phyloP scores from a whole-genome alignment of 1,140 invertebrate species.

The Spodoptera litura region DNA sequence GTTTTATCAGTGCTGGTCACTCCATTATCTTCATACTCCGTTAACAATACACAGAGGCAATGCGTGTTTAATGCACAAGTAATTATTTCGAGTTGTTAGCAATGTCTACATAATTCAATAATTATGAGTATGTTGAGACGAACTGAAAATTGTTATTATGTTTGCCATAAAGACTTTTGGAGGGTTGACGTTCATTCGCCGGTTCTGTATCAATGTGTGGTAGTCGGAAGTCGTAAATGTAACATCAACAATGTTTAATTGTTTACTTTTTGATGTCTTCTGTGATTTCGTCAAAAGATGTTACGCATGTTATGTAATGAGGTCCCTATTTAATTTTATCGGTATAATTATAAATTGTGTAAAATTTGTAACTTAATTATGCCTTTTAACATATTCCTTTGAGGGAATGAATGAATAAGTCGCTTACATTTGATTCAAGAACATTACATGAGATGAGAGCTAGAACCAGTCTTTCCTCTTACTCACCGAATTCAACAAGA shows the following conservation, averaged over 20 bases:
- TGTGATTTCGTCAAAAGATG: constrained; percentile 8
- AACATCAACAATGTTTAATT: not conserved
- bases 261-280: constrained; percentile 11
- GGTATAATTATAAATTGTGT: not conserved
- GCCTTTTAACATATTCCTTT: too few species aligned
- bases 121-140: constrained; percentile 53
- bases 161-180: constrained; percentile 36
- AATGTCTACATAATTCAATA: constrained; percentile 67
- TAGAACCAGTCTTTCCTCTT: too few species aligned
- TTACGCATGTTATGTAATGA: constrained; percentile 3
- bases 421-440: too few species aligned
- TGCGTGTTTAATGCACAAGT: constrained; percentile 61
- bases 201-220: constrained; percentile 12
- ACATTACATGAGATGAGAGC: too few species aligned
- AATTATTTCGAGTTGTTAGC: constrained; percentile 66
- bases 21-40: constrained; percentile 5
- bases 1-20: not conserved
- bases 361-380: too few species aligned
- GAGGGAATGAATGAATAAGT: too few species aligned
- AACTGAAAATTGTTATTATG: constrained; percentile 45
- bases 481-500: too few species aligned
- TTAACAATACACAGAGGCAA: constrained; percentile 34
- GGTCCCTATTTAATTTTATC: not conserved
- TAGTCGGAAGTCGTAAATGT: constrained; percentile 22
- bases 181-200: constrained; percentile 3